These are phyloP conservation scores for Lepilemur septentrionalis DNA, from an alignment of 2,797 vertebrate genomes.

Conservation along the genomic window DNA sequence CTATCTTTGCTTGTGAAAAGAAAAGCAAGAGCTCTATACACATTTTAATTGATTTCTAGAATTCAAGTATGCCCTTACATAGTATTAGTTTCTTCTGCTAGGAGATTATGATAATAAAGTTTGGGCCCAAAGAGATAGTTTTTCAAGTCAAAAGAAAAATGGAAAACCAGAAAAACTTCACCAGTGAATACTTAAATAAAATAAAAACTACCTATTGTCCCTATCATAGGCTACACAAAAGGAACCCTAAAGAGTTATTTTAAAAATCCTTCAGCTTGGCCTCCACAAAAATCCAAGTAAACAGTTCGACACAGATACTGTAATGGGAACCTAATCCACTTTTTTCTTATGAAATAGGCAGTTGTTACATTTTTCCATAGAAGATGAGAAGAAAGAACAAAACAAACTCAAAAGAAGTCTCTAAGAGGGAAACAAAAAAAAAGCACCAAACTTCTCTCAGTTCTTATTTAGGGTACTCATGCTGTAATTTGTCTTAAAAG, in stretches of 20 bases:
- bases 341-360: conserved; percentile 23
- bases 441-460: not conserved
- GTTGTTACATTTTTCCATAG: conserved; percentile 47
- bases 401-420: conserved; percentile 31
- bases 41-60: not conserved
- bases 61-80: not conserved
- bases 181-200: not conserved
- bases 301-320: not conserved
- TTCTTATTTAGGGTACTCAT: conserved; percentile 50
- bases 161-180: not conserved
- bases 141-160: not conserved
- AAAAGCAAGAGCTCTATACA: not conserved
- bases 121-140: not conserved
- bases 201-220: not conserved
- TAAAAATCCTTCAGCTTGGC: conserved; percentile 27
- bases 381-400: conserved; percentile 25
- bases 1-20: not conserved
- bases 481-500: conserved; percentile 52
- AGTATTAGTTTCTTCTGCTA: not conserved
- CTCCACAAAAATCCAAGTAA: not conserved
- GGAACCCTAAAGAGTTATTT: not conserved
- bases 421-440: not conserved
- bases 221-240: not conserved
- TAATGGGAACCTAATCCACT: conserved; percentile 3
- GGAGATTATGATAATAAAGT: not conserved